Evolutionary conservation across 2,113 vertebrate genomes (phyloP).

Genomic region (Shinisaurus crocodilurus): DNA sequence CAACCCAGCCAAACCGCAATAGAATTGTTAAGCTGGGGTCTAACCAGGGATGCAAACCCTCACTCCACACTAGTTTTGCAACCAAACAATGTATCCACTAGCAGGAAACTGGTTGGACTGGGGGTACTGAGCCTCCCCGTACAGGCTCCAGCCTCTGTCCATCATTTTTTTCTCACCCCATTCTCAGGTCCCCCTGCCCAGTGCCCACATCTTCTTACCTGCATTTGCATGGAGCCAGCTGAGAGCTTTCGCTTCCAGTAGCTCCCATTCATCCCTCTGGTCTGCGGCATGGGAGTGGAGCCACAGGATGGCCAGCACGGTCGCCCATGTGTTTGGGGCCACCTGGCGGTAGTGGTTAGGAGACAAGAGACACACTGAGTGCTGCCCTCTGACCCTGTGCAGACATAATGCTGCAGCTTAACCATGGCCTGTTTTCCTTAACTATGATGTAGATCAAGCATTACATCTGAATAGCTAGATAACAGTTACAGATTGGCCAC

Average conservation of each 20-base stretch:
- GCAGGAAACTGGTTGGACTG: neutral
- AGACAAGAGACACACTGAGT: neutral
- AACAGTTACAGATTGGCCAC: neutral
- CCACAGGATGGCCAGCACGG: constrained; percentile 84
- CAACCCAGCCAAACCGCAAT: neutral
- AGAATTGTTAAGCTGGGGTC: neutral
- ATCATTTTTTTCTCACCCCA: neutral
- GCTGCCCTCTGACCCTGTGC: neutral
- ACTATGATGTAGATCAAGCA: neutral
- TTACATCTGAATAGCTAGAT: neutral
- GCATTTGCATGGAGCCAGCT: constrained; percentile 59
- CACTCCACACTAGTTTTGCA: too few species aligned
- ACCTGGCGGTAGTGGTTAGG: neutral
- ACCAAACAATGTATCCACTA: too few species aligned
- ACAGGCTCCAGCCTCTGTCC: neutral
- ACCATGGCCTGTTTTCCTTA: neutral
- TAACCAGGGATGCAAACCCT: neutral
- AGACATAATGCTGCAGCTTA: neutral
- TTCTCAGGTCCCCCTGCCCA: too few species aligned
- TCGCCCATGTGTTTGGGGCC: constrained; percentile 74
- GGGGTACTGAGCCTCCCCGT: too few species aligned
- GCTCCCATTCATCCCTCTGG: constrained; percentile 77
- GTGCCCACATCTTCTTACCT: constrained; percentile 37
- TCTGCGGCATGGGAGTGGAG: constrained; percentile 75
- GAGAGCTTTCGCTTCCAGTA: constrained; percentile 80